Percentiles rank a stretch among this genome's conserved stretches.
These are phyloP conservation scores for Cryptocephalus primarius DNA, from an alignment of 2,888 invertebrate genomes.

Conservation along the genomic window DNA sequence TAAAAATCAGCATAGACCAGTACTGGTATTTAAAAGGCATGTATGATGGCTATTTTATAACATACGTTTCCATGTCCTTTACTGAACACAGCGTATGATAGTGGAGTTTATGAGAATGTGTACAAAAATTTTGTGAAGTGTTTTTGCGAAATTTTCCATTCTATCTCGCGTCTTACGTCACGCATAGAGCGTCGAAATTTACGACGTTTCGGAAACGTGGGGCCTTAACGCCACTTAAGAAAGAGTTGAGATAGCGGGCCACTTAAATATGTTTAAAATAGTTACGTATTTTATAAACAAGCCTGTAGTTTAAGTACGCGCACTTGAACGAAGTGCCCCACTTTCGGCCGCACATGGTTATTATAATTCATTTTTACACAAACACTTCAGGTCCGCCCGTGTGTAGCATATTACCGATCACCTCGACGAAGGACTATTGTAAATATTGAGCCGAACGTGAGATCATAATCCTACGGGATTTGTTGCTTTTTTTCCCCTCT, in stretches of 20 bases:
- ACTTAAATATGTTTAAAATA: slow-evolving; percentile 29
- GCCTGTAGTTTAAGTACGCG: slow-evolving; percentile 23
- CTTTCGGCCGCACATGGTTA: slow-evolving; percentile 29
- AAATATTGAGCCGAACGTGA: slow-evolving; percentile 18
- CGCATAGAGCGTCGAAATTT: too few species aligned
- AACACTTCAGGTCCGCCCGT: slow-evolving; percentile 22
- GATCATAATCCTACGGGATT: background rate
- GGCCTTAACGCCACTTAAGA: slow-evolving; percentile 11
- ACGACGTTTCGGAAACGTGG: background rate
- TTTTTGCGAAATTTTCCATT: too few species aligned
- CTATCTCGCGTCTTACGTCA: too few species aligned
- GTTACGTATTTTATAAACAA: slow-evolving; percentile 28
- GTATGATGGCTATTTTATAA: too few species aligned
- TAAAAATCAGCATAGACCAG: too few species aligned
- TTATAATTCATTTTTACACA: slow-evolving; percentile 25
- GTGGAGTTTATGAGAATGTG: too few species aligned
- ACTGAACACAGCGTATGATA: too few species aligned
- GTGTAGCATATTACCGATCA: slow-evolving; percentile 11
- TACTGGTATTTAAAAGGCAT: too few species aligned
- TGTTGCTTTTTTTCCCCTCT: background rate
- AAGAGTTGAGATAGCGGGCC: slow-evolving; percentile 20
- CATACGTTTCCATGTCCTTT: too few species aligned
- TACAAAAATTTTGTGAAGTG: too few species aligned
- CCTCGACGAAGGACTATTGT: slow-evolving; percentile 21
- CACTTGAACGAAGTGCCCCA: slow-evolving; percentile 31